Base-by-base conservation (phyloP, 2,113 vertebrate species). In the Epinephelus lanceolatus region DNA sequence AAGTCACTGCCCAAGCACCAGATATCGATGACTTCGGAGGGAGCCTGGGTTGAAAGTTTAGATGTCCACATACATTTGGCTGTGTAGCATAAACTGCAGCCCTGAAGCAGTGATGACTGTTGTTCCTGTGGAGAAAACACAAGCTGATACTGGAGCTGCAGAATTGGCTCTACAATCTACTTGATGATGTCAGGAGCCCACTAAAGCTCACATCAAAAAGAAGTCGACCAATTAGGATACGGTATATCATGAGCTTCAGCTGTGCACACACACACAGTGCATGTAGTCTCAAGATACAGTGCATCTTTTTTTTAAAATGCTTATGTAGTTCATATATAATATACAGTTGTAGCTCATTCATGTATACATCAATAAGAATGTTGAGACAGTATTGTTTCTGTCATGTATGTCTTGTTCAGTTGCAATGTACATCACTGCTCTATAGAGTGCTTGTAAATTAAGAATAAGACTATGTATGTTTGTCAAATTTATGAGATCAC, bases 401-500 rank as follows among this genome's bases (percentile, higher is more conserved):
- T 19, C 42, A 30, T 72, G n/a, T 21, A 21, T 59, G 30, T 61
- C 25, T 62, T 74, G 40, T n/a, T 63, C 27, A 9, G 9, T 40
- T 53, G 10, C 33, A 30, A 25, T 37, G 40, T 8, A 52, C 21
- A 60, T 60, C 65, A 49, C 7, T 25, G 6, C 56, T 37, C 56
- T 15, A 5, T 42, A 14, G 15, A 52, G 15, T 42, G 55, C 21
- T 11, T 2, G n/a, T 65, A 30, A 45, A 60, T 60, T 3, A 70
- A 59, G 15, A 60, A 53, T 30, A 40, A 6, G 30, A 62, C 23
- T 68, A 57, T 33, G 10, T 56, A 5, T 67, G 53, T 47, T 37
- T 6, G 14, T 25, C 59, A 37, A 1, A 67, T 6, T n/a, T n/a
- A 81, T 74, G 68, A 18, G 59, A 78, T 78, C 68, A 56, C 71